Evolutionary conservation across 2,797 vertebrate species (phyloP).

Genomic region (Knipowitschia caucasica): DNA sequence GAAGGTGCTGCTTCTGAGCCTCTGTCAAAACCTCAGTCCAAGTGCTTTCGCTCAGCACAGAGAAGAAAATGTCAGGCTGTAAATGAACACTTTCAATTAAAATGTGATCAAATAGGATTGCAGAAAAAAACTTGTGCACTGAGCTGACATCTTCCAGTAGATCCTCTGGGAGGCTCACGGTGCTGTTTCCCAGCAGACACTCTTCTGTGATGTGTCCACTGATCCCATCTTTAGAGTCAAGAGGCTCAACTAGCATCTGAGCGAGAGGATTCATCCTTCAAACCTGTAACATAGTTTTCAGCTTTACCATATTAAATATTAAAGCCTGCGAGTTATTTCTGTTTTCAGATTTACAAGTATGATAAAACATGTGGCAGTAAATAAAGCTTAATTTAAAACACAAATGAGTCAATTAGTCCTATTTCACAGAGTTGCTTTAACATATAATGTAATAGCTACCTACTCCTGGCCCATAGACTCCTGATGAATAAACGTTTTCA

Average conservation of each 20-base stretch:
- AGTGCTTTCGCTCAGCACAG: conserved; percentile 88
- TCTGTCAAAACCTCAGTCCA: conserved; percentile 90
- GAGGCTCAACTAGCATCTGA: conserved; percentile 88
- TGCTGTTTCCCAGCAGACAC: conserved; percentile 86
- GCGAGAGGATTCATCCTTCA: conserved; percentile 87
- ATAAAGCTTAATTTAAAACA: background rate
- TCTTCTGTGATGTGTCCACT: conserved; percentile 88
- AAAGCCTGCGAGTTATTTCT: too few relatives aligned
- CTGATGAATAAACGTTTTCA: background rate
- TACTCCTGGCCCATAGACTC: too few relatives aligned
- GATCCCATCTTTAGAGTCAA: conserved; percentile 83
- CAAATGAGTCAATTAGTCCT: too few relatives aligned
- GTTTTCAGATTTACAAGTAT: background rate
- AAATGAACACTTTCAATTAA: conserved; percentile 6
- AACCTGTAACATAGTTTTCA: background rate
- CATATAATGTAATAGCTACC: too few relatives aligned
- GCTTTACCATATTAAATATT: too few relatives aligned
- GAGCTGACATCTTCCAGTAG: conserved; percentile 91
- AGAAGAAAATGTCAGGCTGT: conserved; percentile 95
- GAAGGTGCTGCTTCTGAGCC: conserved; percentile 85
- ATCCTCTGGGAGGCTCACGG: conserved; percentile 89
- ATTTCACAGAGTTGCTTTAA: too few relatives aligned
- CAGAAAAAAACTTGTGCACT: background rate
- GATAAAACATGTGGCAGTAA: background rate
- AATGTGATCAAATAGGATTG: background rate